Base-by-base conservation (phyloP, 2,113 vertebrate species). In the Pontoporia blainvillei region DNA sequence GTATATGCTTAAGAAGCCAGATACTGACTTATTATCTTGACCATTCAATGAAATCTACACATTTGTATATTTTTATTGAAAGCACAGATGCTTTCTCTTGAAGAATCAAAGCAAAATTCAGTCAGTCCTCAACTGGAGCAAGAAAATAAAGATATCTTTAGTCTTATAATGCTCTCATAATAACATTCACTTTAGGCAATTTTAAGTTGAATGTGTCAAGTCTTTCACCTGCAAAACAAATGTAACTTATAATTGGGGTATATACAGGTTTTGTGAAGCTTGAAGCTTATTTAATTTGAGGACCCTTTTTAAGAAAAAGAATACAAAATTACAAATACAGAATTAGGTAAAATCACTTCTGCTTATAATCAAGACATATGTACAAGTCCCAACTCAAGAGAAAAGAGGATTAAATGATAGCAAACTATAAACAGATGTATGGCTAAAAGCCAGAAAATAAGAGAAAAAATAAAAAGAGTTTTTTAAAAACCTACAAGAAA, bases 261-360 rank as follows among this genome's bases (percentile, higher is more conserved):
- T 31, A 76, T 72, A 9, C 25, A 94, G 72, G 18, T 91, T 95
- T 52, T 94, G 8, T 83, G 73, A 25, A 89, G 23, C 61, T 93
- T 59, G 27, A 95, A 81, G 76, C 9, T 76, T 95, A 86, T 87
- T 83, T 86, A 86, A 96, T 91, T 96, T 86, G 18, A 96, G 31
- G 20, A 8, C 25, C 6, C 15, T 85, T 59, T 75, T 84, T 72
- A 46, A 83, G 31, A 64, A 90, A 92, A 92, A 64, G 5, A 87
- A 86, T 27, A 52, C 1, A 57, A 79, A 82, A 91, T 91, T 93
- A 31, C 11, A 91, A 90, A 36, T 90, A 66, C 3, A 85, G 29
- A 91, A 94, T 92, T 66, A 97, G 54, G 20, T 84, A 49, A 90
- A 94, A 69, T 61, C 49, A 90, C 21, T 54, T 59, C 41, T 93